Percentiles rank a stretch among this genome's conserved stretches.
phyloP scores from a whole-genome alignment of 2,888 invertebrate species.

The Petrolisthes manimaculis region DNA sequence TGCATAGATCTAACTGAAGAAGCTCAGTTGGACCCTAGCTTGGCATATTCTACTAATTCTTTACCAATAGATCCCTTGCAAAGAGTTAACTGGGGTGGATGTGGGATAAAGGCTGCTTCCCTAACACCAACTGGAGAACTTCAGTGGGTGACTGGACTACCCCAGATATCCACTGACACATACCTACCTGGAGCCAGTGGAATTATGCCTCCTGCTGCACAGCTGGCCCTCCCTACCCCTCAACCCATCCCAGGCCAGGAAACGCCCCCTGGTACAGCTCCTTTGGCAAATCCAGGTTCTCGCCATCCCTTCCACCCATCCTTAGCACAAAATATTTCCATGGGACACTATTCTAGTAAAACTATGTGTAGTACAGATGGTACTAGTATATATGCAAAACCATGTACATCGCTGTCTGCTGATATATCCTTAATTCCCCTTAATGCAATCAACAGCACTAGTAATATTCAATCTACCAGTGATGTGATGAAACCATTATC shows the following conservation, averaged over 20 bases:
- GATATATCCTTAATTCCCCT: constrained; percentile 32
- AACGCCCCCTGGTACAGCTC: not conserved
- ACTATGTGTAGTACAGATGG: not conserved
- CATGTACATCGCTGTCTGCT: constrained; percentile 4
- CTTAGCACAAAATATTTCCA: not conserved
- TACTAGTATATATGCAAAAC: not conserved
- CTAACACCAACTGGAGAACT: not conserved
- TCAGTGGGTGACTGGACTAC: constrained; percentile 29
- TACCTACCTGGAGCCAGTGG: constrained; percentile 33
- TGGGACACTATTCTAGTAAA: not conserved
- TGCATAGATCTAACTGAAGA: constrained; percentile 46
- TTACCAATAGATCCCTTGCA: not conserved
- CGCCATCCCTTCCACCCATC: not conserved
- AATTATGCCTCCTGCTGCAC: not conserved
- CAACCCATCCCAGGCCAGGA: not conserved
- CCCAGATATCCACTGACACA: not conserved
- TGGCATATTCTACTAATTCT: not conserved
- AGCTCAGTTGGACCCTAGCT: not conserved
- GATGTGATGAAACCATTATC: constrained; percentile 38
- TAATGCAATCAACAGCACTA: not conserved
- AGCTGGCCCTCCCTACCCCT: not conserved
- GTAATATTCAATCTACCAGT: constrained; percentile 7
- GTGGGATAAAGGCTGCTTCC: not conserved
- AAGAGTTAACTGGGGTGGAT: not conserved
- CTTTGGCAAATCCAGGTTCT: not conserved